Evolutionary conservation across 2,888 invertebrate genomes (phyloP), one percentile per base, ranked within the genome.

Genomic region (Amphimallon solstitiale): DNA sequence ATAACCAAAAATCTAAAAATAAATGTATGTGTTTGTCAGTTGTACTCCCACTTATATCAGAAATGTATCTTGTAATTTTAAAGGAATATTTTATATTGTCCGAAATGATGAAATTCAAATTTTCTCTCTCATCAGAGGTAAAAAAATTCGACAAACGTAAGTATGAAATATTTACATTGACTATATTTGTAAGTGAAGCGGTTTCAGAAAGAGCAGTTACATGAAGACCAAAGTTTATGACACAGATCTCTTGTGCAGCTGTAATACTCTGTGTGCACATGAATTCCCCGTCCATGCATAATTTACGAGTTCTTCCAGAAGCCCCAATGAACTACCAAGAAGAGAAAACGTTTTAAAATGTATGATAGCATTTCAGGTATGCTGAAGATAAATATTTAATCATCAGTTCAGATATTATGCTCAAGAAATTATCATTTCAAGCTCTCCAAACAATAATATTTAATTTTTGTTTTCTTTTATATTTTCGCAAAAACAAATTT

Each of bases 231-330:
- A 51, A 56, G 68, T 68, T 68, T 68, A 65, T 68, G 65, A 68
- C 65, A 65, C 61, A 46, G 56, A 59, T 59, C 62, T 29, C 46
- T 43, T 63, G 63, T 63, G 63, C 56, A 56, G 65, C 62, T 38
- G 54, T 60, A 46, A 56, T 65, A 45, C 51, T 65, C 61, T 63
- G 65, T 65, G 68, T 59, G 64, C 68, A 62, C 68, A 65, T 62
- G 61, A 56, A 65, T 65, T 68, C 68, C 68, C 68, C 49, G 52
- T 43, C 61, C 68, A 65, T 68, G 68, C 65, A 68, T 68, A 68
- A 68, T 68, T 68, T 68, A 68, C 61, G 60, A 21, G 48, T 40
- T 60, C 46, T 40, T 51, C 34, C 54, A 43, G 48, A 49, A 62
- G 40, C 49, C 48, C 54, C 40, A 29, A 45, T 48, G 38, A 46